phyloP scores from a whole-genome alignment of 2,888 invertebrate genomes.

The Ferrisia virgata region DNA sequence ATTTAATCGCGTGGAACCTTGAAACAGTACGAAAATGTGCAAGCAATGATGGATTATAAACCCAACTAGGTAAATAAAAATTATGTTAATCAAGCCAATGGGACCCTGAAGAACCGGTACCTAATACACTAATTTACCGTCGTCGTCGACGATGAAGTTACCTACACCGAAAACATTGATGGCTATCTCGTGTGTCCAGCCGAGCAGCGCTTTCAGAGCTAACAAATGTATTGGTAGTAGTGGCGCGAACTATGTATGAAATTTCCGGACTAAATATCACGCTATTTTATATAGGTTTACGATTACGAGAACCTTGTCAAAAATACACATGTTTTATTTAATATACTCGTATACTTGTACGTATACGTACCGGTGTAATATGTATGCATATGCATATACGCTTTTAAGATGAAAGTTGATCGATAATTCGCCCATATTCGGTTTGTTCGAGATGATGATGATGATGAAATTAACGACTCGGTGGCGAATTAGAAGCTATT shows the following conservation, averaged over 20 bases:
- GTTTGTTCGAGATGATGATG: neutral
- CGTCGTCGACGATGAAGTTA: neutral
- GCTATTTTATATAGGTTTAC: slow-evolving; percentile 5
- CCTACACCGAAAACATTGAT: neutral
- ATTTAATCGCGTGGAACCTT: neutral
- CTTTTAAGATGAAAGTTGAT: neutral
- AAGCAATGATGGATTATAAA: slow-evolving; percentile 12
- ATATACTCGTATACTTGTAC: no score
- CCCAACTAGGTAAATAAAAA: slow-evolving; percentile 21
- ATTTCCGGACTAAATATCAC: slow-evolving; percentile 22
- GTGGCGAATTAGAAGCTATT: neutral
- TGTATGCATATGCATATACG: neutral
- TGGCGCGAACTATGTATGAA: slow-evolving; percentile 6
- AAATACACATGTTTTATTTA: neutral
- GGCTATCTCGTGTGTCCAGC: neutral
- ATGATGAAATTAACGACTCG: neutral
- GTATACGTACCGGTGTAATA: no score
- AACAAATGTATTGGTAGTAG: neutral
- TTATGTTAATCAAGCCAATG: slow-evolving; percentile 3
- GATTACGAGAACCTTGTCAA: slow-evolving; percentile 11
- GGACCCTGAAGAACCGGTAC: slow-evolving; percentile 23
- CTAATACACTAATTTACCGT: neutral
- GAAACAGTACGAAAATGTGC: neutral
- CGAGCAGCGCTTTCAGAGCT: neutral
- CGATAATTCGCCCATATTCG: neutral